Evolutionary conservation across 2,888 invertebrate species (phyloP).

Genomic region (Chorisops tibialis): DNA sequence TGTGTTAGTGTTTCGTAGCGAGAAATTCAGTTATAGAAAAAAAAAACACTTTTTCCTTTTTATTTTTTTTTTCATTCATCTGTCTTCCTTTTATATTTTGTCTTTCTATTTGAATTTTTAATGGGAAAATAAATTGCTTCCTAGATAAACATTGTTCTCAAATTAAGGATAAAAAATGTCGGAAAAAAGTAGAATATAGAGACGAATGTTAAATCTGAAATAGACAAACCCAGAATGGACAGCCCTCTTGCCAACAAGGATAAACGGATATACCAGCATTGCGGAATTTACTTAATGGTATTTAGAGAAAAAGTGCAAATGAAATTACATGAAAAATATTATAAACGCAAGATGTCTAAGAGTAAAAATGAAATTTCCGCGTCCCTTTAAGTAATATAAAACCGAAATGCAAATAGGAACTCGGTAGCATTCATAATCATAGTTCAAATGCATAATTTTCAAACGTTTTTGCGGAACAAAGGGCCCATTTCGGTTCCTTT

Average conservation of each 20-base stretch:
- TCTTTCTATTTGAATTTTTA: conserved; percentile 24
- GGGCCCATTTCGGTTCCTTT: too few species aligned
- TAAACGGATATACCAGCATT: conserved; percentile 20
- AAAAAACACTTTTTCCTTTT: neutral
- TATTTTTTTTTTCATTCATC: neutral
- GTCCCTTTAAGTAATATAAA: neutral
- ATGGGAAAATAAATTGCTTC: conserved; percentile 30
- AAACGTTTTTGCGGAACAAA: neutral
- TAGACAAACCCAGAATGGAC: neutral
- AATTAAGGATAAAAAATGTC: conserved; percentile 4
- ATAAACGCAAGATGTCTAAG: too few species aligned
- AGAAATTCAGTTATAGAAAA: neutral
- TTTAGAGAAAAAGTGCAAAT: neutral
- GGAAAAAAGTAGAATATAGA: conserved; percentile 1
- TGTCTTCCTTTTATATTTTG: conserved; percentile 9
- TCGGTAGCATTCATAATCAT: conserved; percentile 7
- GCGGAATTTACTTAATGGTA: conserved; percentile 19
- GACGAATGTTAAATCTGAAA: neutral
- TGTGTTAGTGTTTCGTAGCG: conserved; percentile 2
- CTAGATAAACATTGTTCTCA: conserved; percentile 27
- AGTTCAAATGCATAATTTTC: conserved; percentile 19
- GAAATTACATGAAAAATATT: too few species aligned
- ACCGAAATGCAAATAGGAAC: neutral
- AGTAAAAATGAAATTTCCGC: too few species aligned
- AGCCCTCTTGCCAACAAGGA: neutral